Conservation (phyloP, 2,797 vertebrate genomes). For the Gorsachius magnificus region DNA sequence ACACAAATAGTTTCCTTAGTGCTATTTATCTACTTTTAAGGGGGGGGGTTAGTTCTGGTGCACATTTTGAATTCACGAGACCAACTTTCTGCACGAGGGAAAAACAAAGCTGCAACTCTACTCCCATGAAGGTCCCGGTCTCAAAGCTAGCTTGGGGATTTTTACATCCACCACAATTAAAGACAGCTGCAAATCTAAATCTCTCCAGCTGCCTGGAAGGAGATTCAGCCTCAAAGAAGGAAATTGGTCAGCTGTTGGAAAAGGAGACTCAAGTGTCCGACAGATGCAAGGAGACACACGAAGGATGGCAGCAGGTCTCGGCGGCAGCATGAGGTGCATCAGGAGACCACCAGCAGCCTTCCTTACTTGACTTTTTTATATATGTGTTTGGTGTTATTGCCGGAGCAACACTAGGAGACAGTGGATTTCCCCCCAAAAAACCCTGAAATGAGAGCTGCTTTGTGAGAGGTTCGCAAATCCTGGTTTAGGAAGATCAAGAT, state of each 20-base stretch:
- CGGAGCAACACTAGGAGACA: neutral
- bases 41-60: no score
- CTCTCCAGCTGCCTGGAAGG: neutral
- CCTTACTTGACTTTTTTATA: neutral
- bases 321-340: neutral
- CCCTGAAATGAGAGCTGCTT: neutral
- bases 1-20: slow-evolving; percentile 1
- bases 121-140: neutral
- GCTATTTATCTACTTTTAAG: neutral
- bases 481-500: neutral
- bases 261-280: neutral
- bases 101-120: neutral
- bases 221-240: neutral
- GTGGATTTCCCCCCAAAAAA: neutral
- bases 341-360: neutral
- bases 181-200: slow-evolving; percentile 30
- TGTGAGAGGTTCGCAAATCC: neutral
- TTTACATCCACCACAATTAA: neutral
- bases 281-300: neutral
- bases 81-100: neutral
- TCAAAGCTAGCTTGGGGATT: neutral
- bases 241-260: slow-evolving; percentile 9
- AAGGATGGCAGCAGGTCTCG: neutral
- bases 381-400: neutral
- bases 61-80: neutral